Base-by-base conservation (phyloP, 2,888 invertebrate species). In the Cephalotes varians region DNA sequence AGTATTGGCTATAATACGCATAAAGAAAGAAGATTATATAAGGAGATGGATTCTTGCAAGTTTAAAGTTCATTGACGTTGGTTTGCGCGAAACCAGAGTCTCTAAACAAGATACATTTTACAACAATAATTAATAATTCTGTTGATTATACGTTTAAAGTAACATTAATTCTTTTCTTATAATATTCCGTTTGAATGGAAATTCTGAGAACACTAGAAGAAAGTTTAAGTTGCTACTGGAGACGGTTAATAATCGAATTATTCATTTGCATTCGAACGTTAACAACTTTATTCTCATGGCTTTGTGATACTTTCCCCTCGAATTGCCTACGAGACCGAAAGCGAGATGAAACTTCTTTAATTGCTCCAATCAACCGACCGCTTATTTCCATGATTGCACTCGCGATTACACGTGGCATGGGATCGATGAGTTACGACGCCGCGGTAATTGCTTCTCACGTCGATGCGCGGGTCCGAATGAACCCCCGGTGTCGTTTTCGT, bases 401-500 rank as follows among this genome's bases (percentile, higher is more conserved):
- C 71, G 44, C 54, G 77, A 77, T 77, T 69, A 56, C 40, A 47
- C 40, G 40, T 69, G 65, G 37, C 40, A 67, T n/a, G 69, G 34
- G 37, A 79, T 71, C 77, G 71, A 79, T 79, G 71, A 79, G 56
- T 79, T 79, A 79, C 71, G 44, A 71, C 44, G 56, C 31, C 71
- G 44, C 34, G 56, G 44, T 77, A 77, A 79, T 79, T 79, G 77
- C 77, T 18, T 79, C 71, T 79, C 71, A 56, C 77, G 71, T 71
- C 71, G 44, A 71, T 58, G 44, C 15, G 56, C 71, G 56, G 15
- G 49, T 9, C 21, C 31, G 21, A 44, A 56, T 69, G 44, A 31
- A 44, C 31, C 21, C 31, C 12, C 12, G 40, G 28, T 79, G 77
- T 79, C 34, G 71, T 71, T 58, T 62, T 77, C 69, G 44, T 56